Percentiles rank a stretch among this genome's conserved stretches.
Evolutionary conservation across 53 echinoderm and acorn worm genomes (phyloP).

Genomic region (Antedon mediterranea): DNA sequence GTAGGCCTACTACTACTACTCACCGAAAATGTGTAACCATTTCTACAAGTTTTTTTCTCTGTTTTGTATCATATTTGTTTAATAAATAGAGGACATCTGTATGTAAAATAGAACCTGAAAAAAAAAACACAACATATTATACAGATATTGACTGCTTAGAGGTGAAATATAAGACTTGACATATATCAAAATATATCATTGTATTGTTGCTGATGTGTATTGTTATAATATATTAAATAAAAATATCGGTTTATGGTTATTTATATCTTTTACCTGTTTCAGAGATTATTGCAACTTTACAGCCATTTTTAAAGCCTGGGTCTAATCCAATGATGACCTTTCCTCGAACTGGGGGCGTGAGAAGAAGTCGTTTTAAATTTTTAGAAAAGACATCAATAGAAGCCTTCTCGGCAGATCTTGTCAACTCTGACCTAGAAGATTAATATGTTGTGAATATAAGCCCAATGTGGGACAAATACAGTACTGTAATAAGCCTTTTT

Average conservation of each 20-base stretch:
- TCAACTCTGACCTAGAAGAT: constrained; percentile 51
- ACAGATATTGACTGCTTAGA: too few relatives aligned
- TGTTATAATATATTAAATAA: too few relatives aligned
- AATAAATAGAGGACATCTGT: constrained; percentile 39
- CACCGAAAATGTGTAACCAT: constrained; percentile 27
- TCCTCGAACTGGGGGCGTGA: constrained; percentile 69
- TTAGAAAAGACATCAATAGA: constrained; percentile 71
- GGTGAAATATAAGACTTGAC: too few relatives aligned
- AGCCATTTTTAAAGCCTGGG: constrained; percentile 79
- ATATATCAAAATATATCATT: too few relatives aligned
- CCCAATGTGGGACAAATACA: too few relatives aligned
- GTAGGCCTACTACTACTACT: constrained; percentile 6
- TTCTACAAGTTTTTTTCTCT: constrained; percentile 21
- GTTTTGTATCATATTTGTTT: constrained; percentile 3
- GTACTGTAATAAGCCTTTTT: too few relatives aligned
- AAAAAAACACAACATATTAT: not conserved
- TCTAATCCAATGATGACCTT: constrained; percentile 68
- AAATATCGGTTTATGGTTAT: too few relatives aligned
- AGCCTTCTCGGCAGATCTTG: constrained; percentile 66
- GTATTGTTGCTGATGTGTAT: too few relatives aligned
- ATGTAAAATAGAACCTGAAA: constrained; percentile 25
- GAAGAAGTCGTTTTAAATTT: constrained; percentile 65
- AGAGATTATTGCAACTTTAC: constrained; percentile 70
- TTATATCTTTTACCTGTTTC: constrained; percentile 30
- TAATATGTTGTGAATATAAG: too few relatives aligned